phyloP scores from a whole-genome alignment of 2,113 vertebrate genomes.

The Amphiprion percula region DNA sequence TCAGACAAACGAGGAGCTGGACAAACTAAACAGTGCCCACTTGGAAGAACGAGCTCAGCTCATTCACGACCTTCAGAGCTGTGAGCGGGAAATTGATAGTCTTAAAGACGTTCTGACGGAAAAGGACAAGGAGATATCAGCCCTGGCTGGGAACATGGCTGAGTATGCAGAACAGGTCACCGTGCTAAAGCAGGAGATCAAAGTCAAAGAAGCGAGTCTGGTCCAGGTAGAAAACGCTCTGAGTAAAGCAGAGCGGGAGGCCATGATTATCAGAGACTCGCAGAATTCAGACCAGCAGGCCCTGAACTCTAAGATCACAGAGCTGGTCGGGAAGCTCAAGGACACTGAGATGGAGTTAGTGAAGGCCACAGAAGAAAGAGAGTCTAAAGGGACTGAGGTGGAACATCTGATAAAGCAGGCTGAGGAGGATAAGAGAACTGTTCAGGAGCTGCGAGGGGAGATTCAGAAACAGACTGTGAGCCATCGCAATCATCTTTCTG shows the following conservation, averaged over 20 bases:
- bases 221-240: conserved; percentile 82
- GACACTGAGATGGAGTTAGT: conserved; percentile 79
- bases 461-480: conserved; percentile 78
- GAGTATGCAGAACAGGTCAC: conserved; percentile 88
- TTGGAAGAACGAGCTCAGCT: conserved; percentile 90
- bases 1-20: conserved; percentile 92
- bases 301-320: conserved; percentile 82
- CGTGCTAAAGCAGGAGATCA: conserved; percentile 84
- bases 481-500: conserved; percentile 79
- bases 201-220: conserved; percentile 87
- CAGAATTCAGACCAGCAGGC: conserved; percentile 86
- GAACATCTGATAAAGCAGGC: conserved; percentile 83
- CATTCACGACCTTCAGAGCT: conserved; percentile 90
- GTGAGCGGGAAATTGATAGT: conserved; percentile 91
- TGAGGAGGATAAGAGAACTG: conserved; percentile 79
- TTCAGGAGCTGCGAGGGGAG: conserved; percentile 84
- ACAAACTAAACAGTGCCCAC: conserved; percentile 89
- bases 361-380: conserved; percentile 73
- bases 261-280: conserved; percentile 81
- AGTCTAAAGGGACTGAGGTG: conserved; percentile 82
- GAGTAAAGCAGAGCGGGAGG: conserved; percentile 84
- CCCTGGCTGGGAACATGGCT: conserved; percentile 79
- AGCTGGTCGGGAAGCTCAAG: conserved; percentile 82
- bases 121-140: conserved; percentile 87
- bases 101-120: conserved; percentile 88